These are phyloP conservation scores for Bambusicola thoracicus DNA, from an alignment of 2,113 vertebrate species.

Conservation along the genomic window DNA sequence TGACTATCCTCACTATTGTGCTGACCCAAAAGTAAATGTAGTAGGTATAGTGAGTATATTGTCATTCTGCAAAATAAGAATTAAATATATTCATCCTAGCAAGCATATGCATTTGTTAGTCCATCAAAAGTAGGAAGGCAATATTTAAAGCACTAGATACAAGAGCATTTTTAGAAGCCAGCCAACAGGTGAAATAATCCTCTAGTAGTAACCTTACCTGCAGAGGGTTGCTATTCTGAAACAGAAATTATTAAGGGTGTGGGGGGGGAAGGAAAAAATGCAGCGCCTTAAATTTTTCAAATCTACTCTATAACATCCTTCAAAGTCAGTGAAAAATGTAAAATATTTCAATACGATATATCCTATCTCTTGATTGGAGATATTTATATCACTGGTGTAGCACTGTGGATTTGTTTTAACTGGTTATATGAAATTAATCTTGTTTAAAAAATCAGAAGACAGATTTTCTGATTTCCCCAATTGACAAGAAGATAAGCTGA, in stretches of 20 bases:
- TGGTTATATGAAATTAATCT: neutral
- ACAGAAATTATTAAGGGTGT: neutral
- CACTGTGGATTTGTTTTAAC: conserved; percentile 5
- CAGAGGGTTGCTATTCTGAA: neutral
- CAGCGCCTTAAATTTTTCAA: neutral
- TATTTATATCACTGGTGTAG: neutral
- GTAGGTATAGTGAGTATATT: neutral
- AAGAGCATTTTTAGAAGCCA: conserved; percentile 14
- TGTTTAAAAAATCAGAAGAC: neutral
- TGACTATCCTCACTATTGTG: neutral
- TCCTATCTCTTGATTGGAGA: neutral
- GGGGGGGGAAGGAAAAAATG: neutral
- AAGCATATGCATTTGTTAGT: neutral
- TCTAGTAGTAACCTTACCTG: neutral
- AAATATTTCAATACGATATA: neutral
- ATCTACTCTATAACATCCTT: neutral
- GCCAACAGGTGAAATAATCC: conserved; percentile 31
- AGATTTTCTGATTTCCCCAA: neutral
- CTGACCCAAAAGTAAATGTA: neutral
- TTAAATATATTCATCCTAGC: neutral
- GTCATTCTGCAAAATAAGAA: neutral
- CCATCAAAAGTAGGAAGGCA: neutral
- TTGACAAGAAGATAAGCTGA: neutral
- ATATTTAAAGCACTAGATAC: conserved; percentile 11
- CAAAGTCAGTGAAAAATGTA: neutral